Evolutionary conservation across 2,888 invertebrate species (phyloP).

Genomic region (Coelopa pilipes): DNA sequence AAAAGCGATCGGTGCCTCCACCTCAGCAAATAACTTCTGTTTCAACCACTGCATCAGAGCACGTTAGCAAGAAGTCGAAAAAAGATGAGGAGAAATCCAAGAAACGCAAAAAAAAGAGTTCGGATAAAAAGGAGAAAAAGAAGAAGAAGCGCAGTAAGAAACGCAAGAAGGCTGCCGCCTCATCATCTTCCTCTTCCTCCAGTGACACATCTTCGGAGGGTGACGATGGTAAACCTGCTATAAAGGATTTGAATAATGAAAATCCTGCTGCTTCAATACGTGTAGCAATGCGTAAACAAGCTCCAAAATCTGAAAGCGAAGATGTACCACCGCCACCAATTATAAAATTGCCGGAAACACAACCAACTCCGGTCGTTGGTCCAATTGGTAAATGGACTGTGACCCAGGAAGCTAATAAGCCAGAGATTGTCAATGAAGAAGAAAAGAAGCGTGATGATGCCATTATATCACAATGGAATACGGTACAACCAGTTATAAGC

Average conservation of each 20-base stretch:
- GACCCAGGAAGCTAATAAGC: conserved; percentile 66
- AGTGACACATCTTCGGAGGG: conserved; percentile 53
- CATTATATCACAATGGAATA: conserved; percentile 71
- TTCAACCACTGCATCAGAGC: conserved; percentile 49
- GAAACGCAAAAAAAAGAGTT: conserved; percentile 71
- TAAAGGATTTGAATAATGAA: conserved; percentile 50
- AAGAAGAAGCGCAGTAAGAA: conserved; percentile 69
- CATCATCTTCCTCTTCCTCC: conserved; percentile 40
- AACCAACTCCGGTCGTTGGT: conserved; percentile 62
- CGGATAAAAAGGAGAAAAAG: conserved; percentile 67
- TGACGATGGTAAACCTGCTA: conserved; percentile 49
- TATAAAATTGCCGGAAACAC: conserved; percentile 32
- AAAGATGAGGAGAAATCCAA: conserved; percentile 66
- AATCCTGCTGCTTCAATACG: conserved; percentile 73
- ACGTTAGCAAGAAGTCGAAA: conserved; percentile 65
- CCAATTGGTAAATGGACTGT: conserved; percentile 64
- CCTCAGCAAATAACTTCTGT: conserved; percentile 55
- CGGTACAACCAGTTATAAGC: conserved; percentile 70
- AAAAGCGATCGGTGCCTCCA: conserved; percentile 53
- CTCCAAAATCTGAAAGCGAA: conserved; percentile 66
- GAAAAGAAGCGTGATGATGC: conserved; percentile 69
- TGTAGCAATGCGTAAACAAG: conserved; percentile 73
- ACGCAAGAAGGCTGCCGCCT: conserved; percentile 59
- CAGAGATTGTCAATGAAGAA: conserved; percentile 48
- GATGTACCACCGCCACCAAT: conserved; percentile 60